Conservation (phyloP, 1,140 invertebrate species). For the Leguminivora glycinivorella region DNA sequence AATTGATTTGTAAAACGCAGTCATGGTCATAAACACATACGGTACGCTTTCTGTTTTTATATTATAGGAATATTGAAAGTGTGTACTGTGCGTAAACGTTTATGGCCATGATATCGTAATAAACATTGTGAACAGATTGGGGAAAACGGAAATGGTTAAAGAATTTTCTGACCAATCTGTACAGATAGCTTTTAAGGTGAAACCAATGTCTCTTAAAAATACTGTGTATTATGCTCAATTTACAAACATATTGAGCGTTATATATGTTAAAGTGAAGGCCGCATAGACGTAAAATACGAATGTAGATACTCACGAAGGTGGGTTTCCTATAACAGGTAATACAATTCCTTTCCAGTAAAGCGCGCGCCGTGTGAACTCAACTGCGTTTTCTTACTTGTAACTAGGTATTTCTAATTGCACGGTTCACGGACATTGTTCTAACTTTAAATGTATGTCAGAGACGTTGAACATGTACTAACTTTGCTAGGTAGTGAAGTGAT, state of each 20-base stretch:
- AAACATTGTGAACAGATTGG: no score
- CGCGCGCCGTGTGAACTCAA: slow-evolving; percentile 53
- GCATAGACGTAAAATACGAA: slow-evolving; percentile 20
- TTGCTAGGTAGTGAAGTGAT: not conserved
- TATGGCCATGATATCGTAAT: no score
- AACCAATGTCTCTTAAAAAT: no score
- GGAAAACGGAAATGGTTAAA: no score
- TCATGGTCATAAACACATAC: not conserved
- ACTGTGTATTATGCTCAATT: not conserved
- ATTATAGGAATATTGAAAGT: not conserved
- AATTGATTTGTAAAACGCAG: not conserved
- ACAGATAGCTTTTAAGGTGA: no score
- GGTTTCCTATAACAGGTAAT: slow-evolving; percentile 40
- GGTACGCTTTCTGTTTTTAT: not conserved
- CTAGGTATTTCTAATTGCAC: slow-evolving; percentile 27
- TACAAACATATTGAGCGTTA: not conserved
- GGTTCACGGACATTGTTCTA: slow-evolving; percentile 1
- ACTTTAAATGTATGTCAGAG: not conserved
- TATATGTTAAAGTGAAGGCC: not conserved
- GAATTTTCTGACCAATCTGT: no score
- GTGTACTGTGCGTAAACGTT: not conserved
- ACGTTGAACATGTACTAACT: slow-evolving; percentile 3
- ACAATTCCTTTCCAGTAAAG: slow-evolving; percentile 62
- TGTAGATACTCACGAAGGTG: slow-evolving; percentile 48
- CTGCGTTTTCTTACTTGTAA: slow-evolving; percentile 39